These are phyloP conservation scores for Tricholauxania praeusta DNA, from an alignment of 2,888 invertebrate species.

Conservation along the genomic window DNA sequence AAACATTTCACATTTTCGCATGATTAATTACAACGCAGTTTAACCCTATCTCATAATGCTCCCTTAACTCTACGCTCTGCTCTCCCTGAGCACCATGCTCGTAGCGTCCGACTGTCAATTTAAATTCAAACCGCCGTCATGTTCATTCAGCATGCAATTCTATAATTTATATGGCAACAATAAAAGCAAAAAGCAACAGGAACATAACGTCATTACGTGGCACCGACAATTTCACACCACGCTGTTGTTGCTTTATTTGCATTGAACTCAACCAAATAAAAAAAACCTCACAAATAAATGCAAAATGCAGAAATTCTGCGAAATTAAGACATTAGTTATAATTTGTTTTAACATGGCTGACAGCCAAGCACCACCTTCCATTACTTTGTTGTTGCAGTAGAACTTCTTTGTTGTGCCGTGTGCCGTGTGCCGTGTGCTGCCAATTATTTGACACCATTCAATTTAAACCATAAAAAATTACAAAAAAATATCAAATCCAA, in stretches of 20 bases:
- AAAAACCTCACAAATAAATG: not conserved
- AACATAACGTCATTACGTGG: slow-evolving; percentile 10
- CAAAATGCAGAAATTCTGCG: slow-evolving; percentile 34
- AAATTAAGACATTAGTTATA: slow-evolving; percentile 54
- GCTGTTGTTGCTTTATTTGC: not conserved
- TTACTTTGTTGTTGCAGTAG: not conserved
- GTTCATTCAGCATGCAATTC: slow-evolving; percentile 34
- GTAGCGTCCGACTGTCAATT: slow-evolving; percentile 32
- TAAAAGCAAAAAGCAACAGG: not conserved
- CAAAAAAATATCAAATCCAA: not conserved
- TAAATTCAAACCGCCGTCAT: slow-evolving; percentile 24
- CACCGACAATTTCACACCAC: slow-evolving; percentile 25
- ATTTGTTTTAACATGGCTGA: slow-evolving; percentile 41
- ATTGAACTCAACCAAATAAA: too few species aligned
- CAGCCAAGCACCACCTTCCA: slow-evolving; percentile 13
- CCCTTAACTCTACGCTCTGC: slow-evolving; percentile 4
- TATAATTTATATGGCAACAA: slow-evolving; percentile 31
- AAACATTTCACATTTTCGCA: slow-evolving; percentile 22
- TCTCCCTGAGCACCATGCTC: not conserved
- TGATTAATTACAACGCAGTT: slow-evolving; percentile 63
- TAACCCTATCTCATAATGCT: slow-evolving; percentile 46
- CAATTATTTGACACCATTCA: slow-evolving; percentile 64
- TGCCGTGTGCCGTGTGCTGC: slow-evolving; percentile 58
- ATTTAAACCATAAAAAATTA: slow-evolving; percentile 16
- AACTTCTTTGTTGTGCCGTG: slow-evolving; percentile 28